Percentiles rank a stretch among this genome's conserved stretches.
These are phyloP conservation scores for Apodemia hepburni DNA, from an alignment of 2,888 invertebrate species.

Conservation along the genomic window DNA sequence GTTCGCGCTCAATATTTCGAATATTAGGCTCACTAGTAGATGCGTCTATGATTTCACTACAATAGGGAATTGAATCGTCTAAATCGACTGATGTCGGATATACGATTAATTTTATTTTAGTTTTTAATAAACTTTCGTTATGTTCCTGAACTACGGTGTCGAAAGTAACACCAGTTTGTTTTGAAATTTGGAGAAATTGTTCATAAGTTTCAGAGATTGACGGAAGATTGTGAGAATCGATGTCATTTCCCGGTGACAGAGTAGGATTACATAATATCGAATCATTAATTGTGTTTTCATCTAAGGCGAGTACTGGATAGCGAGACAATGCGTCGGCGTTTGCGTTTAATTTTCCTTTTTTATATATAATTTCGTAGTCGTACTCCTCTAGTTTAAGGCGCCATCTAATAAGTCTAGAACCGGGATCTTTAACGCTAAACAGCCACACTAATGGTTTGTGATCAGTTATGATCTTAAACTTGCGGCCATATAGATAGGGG, in stretches of 20 bases:
- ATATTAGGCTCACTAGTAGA: background rate
- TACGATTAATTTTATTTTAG: too few species aligned
- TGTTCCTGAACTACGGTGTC: slow-evolving; percentile 2
- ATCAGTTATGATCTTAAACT: slow-evolving; percentile 11
- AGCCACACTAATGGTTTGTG: slow-evolving; percentile 13
- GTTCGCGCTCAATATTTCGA: too few species aligned
- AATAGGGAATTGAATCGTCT: slow-evolving; percentile 11
- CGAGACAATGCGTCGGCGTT: slow-evolving; percentile 11
- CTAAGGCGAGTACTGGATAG: slow-evolving; percentile 12
- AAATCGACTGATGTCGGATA: background rate
- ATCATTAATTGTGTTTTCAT: background rate
- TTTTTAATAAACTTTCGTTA: background rate
- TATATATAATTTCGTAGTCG: slow-evolving; percentile 10
- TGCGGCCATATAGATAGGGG: slow-evolving; percentile 7
- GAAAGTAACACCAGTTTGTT: slow-evolving; percentile 4
- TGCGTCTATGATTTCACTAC: slow-evolving; percentile 9
- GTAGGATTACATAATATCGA: too few species aligned
- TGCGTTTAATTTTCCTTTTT: slow-evolving; percentile 13
- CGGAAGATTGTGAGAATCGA: too few species aligned
- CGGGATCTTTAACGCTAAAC: slow-evolving; percentile 13
- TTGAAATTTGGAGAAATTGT: slow-evolving; percentile 4
- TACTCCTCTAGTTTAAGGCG: slow-evolving; percentile 12
- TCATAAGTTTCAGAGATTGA: too few species aligned
- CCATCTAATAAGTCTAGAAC: slow-evolving; percentile 10
- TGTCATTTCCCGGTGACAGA: too few species aligned